phyloP scores from a whole-genome alignment of 2,797 vertebrate species.

The Mionectes olivaceus region DNA sequence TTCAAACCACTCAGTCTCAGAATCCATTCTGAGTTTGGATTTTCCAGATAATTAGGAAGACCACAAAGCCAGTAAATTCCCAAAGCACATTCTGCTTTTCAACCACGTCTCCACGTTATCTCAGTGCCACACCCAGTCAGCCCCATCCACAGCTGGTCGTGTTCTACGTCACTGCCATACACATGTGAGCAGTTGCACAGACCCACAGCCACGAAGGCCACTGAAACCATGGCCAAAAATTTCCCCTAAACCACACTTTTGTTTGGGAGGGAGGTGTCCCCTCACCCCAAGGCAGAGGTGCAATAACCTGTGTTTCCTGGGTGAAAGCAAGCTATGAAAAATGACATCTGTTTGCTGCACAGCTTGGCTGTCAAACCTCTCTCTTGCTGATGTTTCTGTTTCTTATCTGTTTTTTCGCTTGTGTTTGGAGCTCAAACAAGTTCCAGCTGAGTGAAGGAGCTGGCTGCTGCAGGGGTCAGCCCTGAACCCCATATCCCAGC shows the following conservation, averaged over 20 bases:
- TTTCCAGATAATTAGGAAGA: not conserved
- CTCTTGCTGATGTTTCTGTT: constrained; percentile 47
- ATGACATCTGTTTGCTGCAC: constrained; percentile 51
- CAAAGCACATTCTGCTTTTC: not conserved
- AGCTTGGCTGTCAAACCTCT: constrained; percentile 52
- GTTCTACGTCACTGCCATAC: fast-evolving
- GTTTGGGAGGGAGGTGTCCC: not conserved
- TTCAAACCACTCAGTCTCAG: not conserved
- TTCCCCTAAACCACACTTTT: not conserved
- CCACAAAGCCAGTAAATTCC: not conserved
- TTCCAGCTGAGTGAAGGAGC: not conserved
- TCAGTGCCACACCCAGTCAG: not conserved
- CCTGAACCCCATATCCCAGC: not conserved
- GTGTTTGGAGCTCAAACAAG: not conserved
- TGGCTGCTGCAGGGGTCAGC: not conserved
- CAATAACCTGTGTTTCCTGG: not conserved
- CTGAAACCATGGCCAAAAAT: not conserved
- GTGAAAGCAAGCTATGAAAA: not conserved
- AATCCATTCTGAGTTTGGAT: not conserved
- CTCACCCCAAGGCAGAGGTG: not conserved
- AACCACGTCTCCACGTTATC: fast-evolving
- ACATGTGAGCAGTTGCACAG: fast-evolving
- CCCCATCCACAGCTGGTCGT: fast-evolving
- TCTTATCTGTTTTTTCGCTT: constrained; percentile 51
- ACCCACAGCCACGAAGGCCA: not conserved